Conservation (phyloP, 2,797 vertebrate species). For the Aphelocoma californica region DNA sequence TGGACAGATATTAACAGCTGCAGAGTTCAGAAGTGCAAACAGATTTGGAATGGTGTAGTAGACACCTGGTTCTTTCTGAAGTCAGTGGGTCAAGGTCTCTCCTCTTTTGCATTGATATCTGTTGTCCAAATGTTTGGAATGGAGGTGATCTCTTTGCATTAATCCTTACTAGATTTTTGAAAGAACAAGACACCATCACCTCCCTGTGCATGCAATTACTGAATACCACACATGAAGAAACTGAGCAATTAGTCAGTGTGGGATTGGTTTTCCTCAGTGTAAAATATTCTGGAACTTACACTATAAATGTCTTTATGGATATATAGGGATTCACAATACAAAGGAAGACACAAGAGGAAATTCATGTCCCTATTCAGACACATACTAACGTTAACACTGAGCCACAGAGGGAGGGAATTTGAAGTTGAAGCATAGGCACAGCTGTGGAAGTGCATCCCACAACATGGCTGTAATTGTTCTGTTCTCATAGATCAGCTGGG, state of each 20-base stretch:
- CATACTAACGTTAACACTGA: background rate
- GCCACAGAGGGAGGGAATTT: background rate
- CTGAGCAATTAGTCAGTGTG: background rate
- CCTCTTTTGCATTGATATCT: background rate
- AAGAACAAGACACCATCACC: background rate
- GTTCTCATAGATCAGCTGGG: background rate
- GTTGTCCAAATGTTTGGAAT: background rate
- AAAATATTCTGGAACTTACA: background rate
- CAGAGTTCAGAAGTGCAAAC: constrained; percentile 28
- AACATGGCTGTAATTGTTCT: background rate
- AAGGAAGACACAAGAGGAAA: background rate
- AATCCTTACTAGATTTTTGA: background rate
- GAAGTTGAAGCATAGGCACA: background rate
- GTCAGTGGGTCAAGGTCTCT: background rate
- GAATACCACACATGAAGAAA: background rate
- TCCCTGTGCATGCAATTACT: background rate
- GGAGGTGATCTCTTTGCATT: background rate
- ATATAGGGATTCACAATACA: background rate
- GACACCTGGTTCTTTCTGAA: background rate
- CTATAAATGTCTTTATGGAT: background rate
- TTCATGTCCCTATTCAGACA: background rate
- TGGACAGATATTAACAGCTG: background rate
- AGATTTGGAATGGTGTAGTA: background rate
- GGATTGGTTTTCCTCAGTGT: background rate
- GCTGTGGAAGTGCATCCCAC: background rate